Percentiles rank a stretch among this genome's conserved stretches.
Evolutionary conservation across 2,113 vertebrate species (phyloP).

Genomic region (Heterotis niloticus): DNA sequence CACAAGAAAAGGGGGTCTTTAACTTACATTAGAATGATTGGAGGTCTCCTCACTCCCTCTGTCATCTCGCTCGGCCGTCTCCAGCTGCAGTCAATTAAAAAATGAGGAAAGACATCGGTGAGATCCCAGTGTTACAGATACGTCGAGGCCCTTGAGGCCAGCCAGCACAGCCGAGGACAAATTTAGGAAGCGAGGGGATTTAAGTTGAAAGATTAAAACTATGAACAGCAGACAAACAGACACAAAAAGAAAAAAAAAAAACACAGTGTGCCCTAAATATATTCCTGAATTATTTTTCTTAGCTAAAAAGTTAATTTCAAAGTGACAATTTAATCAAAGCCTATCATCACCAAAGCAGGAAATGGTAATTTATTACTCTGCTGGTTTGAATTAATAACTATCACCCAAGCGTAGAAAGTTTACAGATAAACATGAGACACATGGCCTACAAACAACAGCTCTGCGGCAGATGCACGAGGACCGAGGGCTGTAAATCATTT

Average conservation of each 20-base stretch:
- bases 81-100: slow-evolving; percentile 58
- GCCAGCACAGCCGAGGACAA: too few relatives aligned
- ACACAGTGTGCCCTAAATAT: not conserved
- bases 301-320: not conserved
- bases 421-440: not conserved
- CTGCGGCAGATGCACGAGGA: not conserved
- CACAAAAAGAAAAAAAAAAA: too few relatives aligned
- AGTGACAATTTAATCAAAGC: slow-evolving; percentile 40
- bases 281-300: not conserved
- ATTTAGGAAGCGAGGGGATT: slow-evolving; percentile 28
- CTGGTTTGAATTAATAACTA: slow-evolving; percentile 22
- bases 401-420: slow-evolving; percentile 8
- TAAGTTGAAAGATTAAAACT: slow-evolving; percentile 25
- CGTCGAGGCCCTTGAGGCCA: too few relatives aligned
- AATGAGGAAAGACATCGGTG: not conserved
- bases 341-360: slow-evolving; percentile 32
- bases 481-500: not conserved
- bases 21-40: slow-evolving; percentile 68
- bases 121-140: too few relatives aligned
- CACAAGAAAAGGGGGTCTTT: slow-evolving; percentile 1
- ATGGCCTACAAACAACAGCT: too few relatives aligned
- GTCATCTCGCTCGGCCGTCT: slow-evolving; percentile 62
- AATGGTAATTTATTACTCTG: slow-evolving; percentile 43
- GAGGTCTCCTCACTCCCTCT: slow-evolving; percentile 59
- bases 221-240: not conserved